Percentiles rank a stretch among this genome's conserved stretches.
These are phyloP conservation scores for Trachelus tabidus DNA, from an alignment of 2,888 invertebrate species.

Conservation along the genomic window DNA sequence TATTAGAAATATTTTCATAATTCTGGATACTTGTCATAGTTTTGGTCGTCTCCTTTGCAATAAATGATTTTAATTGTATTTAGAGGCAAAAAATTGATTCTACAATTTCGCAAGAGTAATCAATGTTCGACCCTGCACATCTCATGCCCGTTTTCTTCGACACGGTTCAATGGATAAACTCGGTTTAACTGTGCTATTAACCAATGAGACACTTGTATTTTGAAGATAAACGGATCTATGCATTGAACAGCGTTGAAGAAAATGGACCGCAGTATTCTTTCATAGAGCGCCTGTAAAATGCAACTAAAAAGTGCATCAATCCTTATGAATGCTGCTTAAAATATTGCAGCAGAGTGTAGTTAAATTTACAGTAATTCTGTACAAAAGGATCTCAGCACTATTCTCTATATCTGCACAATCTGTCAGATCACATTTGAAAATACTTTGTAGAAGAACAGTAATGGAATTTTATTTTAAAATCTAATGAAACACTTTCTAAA, in stretches of 20 bases:
- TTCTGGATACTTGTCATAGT: background rate
- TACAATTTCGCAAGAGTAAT: background rate
- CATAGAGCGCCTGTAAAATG: background rate
- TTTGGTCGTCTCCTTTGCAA: background rate
- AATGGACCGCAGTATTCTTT: background rate
- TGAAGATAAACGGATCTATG: too few species aligned
- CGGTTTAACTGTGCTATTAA: too few species aligned
- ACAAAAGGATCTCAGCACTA: background rate
- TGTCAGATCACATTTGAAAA: background rate
- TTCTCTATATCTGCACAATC: background rate
- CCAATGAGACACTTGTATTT: too few species aligned
- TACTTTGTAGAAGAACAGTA: background rate
- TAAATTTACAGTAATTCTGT: background rate
- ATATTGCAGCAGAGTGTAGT: background rate
- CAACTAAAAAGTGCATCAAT: background rate
- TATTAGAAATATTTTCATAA: background rate
- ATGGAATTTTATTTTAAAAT: background rate
- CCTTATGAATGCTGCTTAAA: background rate
- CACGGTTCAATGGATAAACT: too few species aligned
- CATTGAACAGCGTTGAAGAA: too few species aligned
- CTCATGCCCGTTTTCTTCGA: background rate
- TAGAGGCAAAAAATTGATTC: background rate
- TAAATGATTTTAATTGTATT: background rate
- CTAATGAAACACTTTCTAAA: background rate
- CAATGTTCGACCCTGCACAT: background rate